phyloP scores from a whole-genome alignment of 1,140 invertebrate genomes.

The Sycophaga agraensis region DNA sequence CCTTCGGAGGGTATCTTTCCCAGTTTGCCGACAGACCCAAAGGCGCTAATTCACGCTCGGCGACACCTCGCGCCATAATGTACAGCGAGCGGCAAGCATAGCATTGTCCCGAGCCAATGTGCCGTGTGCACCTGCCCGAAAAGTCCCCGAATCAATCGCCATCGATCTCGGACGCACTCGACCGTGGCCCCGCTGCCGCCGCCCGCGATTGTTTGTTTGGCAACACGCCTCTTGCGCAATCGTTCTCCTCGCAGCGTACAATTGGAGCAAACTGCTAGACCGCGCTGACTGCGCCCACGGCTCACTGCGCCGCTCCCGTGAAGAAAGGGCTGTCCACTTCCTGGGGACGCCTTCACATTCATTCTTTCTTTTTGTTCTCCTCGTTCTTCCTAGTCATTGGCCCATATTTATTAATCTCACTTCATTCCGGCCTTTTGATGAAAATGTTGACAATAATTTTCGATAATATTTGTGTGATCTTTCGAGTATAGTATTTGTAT shows the following conservation, averaged over 20 bases:
- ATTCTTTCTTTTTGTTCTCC: background rate
- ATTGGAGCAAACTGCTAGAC: background rate
- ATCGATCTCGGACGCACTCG: conserved; percentile 17
- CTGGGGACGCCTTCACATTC: no score
- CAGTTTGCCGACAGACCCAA: no score
- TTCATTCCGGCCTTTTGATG: no score
- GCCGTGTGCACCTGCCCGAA: conserved; percentile 29
- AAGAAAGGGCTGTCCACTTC: no score
- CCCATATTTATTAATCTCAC: no score
- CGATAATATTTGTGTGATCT: no score
- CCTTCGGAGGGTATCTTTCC: no score
- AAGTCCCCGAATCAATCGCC: conserved; percentile 25
- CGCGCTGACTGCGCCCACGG: background rate
- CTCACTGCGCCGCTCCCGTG: no score
- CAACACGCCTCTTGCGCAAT: conserved; percentile 36
- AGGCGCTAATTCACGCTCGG: conserved; percentile 51
- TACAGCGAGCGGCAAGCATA: conserved; percentile 54
- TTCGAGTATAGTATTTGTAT: no score
- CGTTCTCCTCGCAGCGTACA: background rate
- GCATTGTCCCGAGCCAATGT: conserved; percentile 46
- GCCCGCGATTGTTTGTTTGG: conserved; percentile 42
- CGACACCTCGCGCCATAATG: conserved; percentile 52
- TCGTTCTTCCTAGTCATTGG: no score
- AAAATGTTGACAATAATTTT: no score
- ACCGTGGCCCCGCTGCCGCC: background rate